Evolutionary conservation across 2,113 vertebrate genomes (phyloP).

Genomic region (Elanoides forficatus): DNA sequence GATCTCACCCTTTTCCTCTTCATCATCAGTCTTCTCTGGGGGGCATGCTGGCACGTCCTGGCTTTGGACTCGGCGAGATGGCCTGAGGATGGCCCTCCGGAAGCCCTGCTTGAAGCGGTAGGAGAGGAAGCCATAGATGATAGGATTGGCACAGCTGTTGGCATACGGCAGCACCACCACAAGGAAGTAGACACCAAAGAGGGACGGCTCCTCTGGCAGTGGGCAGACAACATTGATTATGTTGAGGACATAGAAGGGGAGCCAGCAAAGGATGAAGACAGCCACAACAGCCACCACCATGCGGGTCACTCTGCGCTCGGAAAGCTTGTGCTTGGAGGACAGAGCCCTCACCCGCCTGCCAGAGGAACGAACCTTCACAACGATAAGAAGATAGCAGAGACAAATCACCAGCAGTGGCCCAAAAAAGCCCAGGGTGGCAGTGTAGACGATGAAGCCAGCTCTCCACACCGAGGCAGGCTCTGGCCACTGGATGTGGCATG

Average conservation of each 20-base stretch:
- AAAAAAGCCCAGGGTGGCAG: conserved; percentile 87
- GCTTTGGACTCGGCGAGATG: conserved; percentile 80
- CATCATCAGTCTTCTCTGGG: conserved; percentile 58
- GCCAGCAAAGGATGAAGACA: conserved; percentile 91
- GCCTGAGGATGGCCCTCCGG: conserved; percentile 83
- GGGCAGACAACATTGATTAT: conserved; percentile 89
- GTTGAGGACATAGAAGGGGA: conserved; percentile 92
- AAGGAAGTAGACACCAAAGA: conserved; percentile 89
- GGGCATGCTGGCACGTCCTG: conserved; percentile 64
- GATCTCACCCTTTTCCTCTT: conserved; percentile 55
- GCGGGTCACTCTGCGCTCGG: conserved; percentile 88
- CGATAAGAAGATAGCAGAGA: conserved; percentile 90
- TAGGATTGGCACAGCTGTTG: conserved; percentile 95
- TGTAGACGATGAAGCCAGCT: conserved; percentile 89
- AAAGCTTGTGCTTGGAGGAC: conserved; percentile 83
- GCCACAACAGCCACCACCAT: conserved; percentile 96
- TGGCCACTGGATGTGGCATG: conserved; percentile 93
- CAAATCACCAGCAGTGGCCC: conserved; percentile 91
- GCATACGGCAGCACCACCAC: conserved; percentile 94
- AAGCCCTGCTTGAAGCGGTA: conserved; percentile 95
- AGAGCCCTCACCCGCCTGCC: conserved; percentile 83
- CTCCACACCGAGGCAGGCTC: conserved; percentile 88
- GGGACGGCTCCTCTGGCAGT: conserved; percentile 83
- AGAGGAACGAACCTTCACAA: conserved; percentile 87
- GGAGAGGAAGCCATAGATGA: conserved; percentile 93